Evolutionary conservation across 2,888 invertebrate species (phyloP).

Genomic region (Seira musarum): DNA sequence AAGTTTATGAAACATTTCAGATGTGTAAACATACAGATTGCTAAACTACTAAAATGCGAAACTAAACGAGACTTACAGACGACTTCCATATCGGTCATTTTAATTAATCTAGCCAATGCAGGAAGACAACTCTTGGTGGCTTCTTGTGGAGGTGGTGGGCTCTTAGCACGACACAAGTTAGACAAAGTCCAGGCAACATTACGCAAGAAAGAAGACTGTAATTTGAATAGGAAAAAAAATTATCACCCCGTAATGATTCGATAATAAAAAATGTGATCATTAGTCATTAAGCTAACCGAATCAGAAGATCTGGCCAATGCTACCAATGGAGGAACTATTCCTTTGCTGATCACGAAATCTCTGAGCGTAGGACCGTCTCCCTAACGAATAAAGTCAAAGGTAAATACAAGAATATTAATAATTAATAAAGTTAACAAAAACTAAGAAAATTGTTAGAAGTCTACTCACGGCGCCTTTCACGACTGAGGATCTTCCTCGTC

Average conservation of each 20-base stretch:
- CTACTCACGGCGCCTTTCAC: slow-evolving; percentile 91
- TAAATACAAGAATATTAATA: no score
- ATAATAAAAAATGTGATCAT: slow-evolving; percentile 77
- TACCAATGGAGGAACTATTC: slow-evolving; percentile 82
- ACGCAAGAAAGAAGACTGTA: slow-evolving; percentile 74
- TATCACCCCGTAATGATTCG: slow-evolving; percentile 96
- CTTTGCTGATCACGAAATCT: slow-evolving; percentile 84
- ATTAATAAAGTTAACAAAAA: no score
- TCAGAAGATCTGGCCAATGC: slow-evolving; percentile 70
- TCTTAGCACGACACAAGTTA: slow-evolving; percentile 97
- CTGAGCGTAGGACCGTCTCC: slow-evolving; percentile 86
- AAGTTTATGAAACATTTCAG: neutral
- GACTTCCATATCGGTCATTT: slow-evolving; percentile 90
- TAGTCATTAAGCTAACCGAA: no score
- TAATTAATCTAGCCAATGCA: slow-evolving; percentile 88
- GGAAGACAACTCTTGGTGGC: slow-evolving; percentile 88
- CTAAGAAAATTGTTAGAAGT: no score
- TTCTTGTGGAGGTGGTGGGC: slow-evolving; percentile 92
- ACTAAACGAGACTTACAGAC: no score
- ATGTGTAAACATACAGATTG: neutral
- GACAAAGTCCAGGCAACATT: slow-evolving; percentile 99
- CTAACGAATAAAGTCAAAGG: slow-evolving; percentile 31
- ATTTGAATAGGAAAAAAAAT: slow-evolving; percentile 91
- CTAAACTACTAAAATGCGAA: no score
- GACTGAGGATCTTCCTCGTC: slow-evolving; percentile 89